Evolutionary conservation across 2,797 vertebrate species (phyloP).

Genomic region (Glyptemys insculpta): DNA sequence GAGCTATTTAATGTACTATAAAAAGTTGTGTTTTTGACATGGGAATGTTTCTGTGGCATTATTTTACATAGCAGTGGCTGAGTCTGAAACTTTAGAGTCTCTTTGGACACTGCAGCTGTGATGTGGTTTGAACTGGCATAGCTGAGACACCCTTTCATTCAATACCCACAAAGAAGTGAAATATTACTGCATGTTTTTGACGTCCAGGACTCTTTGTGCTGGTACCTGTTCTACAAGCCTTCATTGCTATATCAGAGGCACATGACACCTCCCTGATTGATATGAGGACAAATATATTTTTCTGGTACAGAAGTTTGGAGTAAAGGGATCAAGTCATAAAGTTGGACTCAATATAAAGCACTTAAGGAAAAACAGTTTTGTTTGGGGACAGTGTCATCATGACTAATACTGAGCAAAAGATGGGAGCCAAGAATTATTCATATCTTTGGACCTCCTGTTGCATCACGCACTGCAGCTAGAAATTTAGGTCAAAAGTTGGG

Average conservation of each 20-base stretch:
- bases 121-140: constrained; percentile 63
- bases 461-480: not conserved
- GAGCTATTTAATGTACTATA: constrained; percentile 35
- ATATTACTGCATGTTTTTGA: constrained; percentile 36
- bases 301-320: not conserved
- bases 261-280: not conserved
- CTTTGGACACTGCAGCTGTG: constrained; percentile 45
- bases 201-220: not conserved
- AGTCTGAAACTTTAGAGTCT: constrained; percentile 66
- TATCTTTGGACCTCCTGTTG: not conserved
- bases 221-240: not conserved
- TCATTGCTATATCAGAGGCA: constrained; percentile 11
- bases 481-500: not conserved
- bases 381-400: not conserved
- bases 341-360: constrained; percentile 6
- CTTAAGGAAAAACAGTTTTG: constrained; percentile 5
- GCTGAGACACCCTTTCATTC: constrained; percentile 35
- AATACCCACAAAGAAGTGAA: constrained; percentile 49
- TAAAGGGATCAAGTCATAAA: constrained; percentile 3
- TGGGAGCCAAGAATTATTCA: not conserved
- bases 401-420: constrained; percentile 13
- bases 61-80: constrained; percentile 58
- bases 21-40: constrained; percentile 58
- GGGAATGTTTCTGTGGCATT: constrained; percentile 66
- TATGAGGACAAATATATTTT: not conserved